Percentiles rank a stretch among this genome's conserved stretches.
phyloP scores from a whole-genome alignment of 2,113 vertebrate genomes.

The Clinocottus analis region DNA sequence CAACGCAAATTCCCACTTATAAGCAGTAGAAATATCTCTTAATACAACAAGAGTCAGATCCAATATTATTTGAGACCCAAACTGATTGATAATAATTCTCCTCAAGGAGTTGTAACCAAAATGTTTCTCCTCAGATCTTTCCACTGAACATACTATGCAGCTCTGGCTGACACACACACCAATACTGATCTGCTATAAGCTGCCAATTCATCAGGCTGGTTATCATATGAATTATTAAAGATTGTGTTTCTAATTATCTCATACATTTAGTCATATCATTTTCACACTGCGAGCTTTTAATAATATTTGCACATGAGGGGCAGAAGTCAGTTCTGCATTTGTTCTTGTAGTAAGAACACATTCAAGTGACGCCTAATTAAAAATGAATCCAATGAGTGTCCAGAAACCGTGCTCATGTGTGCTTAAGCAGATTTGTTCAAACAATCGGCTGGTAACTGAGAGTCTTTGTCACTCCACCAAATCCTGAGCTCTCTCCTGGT shows the following conservation, averaged over 20 bases:
- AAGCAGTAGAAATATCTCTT: not conserved
- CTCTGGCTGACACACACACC: not conserved
- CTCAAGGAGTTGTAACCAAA: not conserved
- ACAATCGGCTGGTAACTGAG: slow-evolving; percentile 3
- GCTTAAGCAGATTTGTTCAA: slow-evolving; percentile 1
- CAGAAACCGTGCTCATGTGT: not conserved
- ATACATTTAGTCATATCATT: slow-evolving; percentile 8
- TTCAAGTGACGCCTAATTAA: slow-evolving; percentile 19
- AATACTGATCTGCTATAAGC: not conserved
- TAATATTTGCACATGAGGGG: slow-evolving; percentile 7
- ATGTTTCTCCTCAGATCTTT: not conserved
- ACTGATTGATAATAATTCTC: not conserved
- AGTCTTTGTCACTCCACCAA: slow-evolving; percentile 10
- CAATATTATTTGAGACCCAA: not conserved
- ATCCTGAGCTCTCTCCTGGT: slow-evolving; percentile 29
- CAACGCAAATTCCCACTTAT: too few species aligned
- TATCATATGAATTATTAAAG: not conserved
- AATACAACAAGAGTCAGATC: not conserved
- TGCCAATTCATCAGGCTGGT: not conserved
- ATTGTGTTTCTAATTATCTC: not conserved
- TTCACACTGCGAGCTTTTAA: not conserved
- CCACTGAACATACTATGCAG: not conserved
- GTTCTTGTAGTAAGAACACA: slow-evolving; percentile 8
- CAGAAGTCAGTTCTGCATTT: slow-evolving; percentile 7
- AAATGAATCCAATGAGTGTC: not conserved